Percentiles rank a stretch among this genome's conserved stretches.
Evolutionary conservation across 2,113 vertebrate species (phyloP).

Genomic region (Pterocles burchelli): DNA sequence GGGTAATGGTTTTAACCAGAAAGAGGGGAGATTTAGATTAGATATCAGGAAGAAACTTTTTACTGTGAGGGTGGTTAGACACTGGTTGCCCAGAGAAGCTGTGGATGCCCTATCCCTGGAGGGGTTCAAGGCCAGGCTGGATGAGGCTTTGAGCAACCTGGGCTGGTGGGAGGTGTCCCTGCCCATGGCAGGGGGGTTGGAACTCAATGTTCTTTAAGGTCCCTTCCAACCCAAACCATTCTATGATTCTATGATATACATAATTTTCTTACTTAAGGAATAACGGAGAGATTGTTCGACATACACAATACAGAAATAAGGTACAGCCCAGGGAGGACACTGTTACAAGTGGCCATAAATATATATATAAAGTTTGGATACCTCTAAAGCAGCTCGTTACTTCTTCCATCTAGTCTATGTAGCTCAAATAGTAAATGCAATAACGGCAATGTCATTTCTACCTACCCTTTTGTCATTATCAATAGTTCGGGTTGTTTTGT

Average conservation of each 20-base stretch:
- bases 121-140: no score
- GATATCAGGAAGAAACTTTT: no score
- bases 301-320: not conserved
- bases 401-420: not conserved
- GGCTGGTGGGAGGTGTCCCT: no score
- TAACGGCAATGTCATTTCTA: not conserved
- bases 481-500: not conserved
- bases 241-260: not conserved
- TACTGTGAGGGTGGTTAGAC: no score
- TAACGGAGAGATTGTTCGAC: not conserved
- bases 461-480: not conserved
- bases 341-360: not conserved
- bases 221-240: no score
- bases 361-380: not conserved
- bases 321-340: not conserved
- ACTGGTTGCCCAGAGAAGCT: no score
- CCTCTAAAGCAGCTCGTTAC: not conserved
- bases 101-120: no score
- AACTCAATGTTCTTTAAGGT: no score
- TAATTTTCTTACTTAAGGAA: not conserved
- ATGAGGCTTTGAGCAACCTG: no score
- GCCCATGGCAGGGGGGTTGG: no score
- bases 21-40: no score
- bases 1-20: no score
- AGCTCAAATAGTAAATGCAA: not conserved